Evolutionary conservation across 1,140 invertebrate genomes (phyloP).

Genomic region (Drosophila subpulchrella): DNA sequence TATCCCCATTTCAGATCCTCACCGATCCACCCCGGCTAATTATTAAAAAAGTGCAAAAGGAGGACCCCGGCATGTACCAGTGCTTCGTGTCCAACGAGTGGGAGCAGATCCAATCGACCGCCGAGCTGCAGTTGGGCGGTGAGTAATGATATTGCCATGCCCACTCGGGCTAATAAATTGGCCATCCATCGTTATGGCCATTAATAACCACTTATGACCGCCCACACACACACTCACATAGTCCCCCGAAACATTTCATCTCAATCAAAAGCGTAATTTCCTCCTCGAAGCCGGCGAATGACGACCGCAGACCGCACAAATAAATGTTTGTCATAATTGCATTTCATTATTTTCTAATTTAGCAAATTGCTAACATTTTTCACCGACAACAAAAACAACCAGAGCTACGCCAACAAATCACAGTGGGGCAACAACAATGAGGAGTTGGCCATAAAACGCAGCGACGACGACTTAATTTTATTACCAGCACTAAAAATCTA

Average conservation of each 20-base stretch:
- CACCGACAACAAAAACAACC: conserved; percentile 34
- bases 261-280: conserved; percentile 62
- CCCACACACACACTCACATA: conserved; percentile 15
- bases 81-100: conserved; percentile 94
- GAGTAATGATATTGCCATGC: conserved; percentile 20
- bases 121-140: conserved; percentile 94
- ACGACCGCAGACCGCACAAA: conserved; percentile 74
- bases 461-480: conserved; percentile 80
- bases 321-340: conserved; percentile 83
- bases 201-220: conserved; percentile 71
- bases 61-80: conserved; percentile 90
- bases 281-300: conserved; percentile 40
- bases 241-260: conserved; percentile 1
- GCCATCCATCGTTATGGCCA: conserved; percentile 50
- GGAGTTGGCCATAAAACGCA: conserved; percentile 65
- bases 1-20: conserved; percentile 55
- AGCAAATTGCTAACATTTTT: conserved; percentile 78
- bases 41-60: conserved; percentile 84
- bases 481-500: conserved; percentile 81
- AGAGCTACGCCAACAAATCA: conserved; percentile 39
- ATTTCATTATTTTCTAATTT: conserved; percentile 84
- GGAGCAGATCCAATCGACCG: conserved; percentile 93
- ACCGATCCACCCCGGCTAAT: conserved; percentile 81
- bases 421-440: conserved; percentile 37
- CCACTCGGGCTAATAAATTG: conserved; percentile 55